Evolutionary conservation across 2,797 vertebrate species (phyloP).

Genomic region (Anomalospiza imberbis): DNA sequence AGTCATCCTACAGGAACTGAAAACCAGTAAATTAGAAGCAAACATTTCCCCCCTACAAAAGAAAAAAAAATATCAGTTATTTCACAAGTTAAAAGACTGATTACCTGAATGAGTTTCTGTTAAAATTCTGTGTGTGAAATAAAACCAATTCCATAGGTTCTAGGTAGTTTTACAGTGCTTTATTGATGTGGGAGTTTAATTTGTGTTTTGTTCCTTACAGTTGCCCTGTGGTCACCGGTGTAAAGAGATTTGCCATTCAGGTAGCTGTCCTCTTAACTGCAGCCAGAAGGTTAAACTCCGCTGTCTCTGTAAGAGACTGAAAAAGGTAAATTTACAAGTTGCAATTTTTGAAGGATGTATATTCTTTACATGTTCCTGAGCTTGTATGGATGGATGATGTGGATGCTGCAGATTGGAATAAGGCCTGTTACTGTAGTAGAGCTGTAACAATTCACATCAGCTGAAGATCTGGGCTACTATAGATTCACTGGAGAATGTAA

Average conservation of each 20-base stretch:
- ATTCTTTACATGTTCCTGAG: not conserved
- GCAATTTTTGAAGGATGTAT: not conserved
- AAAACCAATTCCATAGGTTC: not conserved
- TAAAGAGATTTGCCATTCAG: constrained; percentile 88
- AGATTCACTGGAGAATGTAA: not conserved
- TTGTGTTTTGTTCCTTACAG: constrained; percentile 65
- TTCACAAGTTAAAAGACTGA: not conserved
- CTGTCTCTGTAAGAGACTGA: constrained; percentile 92
- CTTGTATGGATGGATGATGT: not conserved
- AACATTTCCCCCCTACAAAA: not conserved
- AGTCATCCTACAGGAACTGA: not conserved
- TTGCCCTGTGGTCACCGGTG: constrained; percentile 91
- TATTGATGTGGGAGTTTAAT: not conserved
- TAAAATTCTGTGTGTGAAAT: not conserved
- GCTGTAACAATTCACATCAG: not conserved
- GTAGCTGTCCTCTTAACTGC: constrained; percentile 83
- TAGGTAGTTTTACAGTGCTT: not conserved
- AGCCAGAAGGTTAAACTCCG: constrained; percentile 90
- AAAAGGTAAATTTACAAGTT: constrained; percentile 79
- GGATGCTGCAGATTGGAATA: not conserved
- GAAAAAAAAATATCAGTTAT: not conserved
- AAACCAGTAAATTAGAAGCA: not conserved
- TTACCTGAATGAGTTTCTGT: not conserved
- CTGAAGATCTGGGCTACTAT: not conserved
- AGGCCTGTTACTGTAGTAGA: not conserved